phyloP scores from a whole-genome alignment of 2,113 vertebrate genomes.

The Chionis minor region DNA sequence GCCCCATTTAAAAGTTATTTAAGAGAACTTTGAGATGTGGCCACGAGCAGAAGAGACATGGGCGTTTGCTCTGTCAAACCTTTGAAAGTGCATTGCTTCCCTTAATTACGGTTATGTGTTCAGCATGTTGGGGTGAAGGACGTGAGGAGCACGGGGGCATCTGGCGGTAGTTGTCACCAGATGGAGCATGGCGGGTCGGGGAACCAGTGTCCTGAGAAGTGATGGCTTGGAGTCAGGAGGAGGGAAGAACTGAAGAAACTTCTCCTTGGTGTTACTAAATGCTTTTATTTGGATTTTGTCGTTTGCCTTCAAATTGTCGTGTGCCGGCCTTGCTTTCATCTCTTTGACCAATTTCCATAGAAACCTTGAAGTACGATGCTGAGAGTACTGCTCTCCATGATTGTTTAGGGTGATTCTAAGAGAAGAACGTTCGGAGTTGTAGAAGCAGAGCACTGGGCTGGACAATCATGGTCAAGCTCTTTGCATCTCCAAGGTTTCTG shows the following conservation, averaged over 20 bases:
- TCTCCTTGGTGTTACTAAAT: background rate
- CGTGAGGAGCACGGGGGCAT: accelerated
- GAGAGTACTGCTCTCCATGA: background rate
- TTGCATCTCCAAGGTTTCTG: background rate
- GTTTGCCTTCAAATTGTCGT: background rate
- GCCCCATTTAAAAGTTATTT: background rate
- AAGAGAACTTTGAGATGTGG: background rate
- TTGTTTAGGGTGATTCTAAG: background rate
- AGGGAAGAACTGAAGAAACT: background rate
- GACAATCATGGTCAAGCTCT: background rate
- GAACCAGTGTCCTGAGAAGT: background rate
- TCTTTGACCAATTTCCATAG: background rate
- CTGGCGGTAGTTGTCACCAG: background rate
- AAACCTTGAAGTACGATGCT: background rate
- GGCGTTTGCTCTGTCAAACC: background rate
- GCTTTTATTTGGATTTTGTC: background rate
- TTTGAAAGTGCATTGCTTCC: background rate
- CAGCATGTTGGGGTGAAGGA: background rate
- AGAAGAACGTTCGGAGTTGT: accelerated
- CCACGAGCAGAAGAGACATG: accelerated
- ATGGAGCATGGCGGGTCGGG: background rate
- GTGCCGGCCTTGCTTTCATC: background rate
- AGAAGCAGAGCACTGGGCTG: background rate
- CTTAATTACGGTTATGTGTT: background rate
- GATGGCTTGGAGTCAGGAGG: background rate